Evolutionary conservation across 2,888 invertebrate species (phyloP).

Genomic region (Corythucha ciliata): DNA sequence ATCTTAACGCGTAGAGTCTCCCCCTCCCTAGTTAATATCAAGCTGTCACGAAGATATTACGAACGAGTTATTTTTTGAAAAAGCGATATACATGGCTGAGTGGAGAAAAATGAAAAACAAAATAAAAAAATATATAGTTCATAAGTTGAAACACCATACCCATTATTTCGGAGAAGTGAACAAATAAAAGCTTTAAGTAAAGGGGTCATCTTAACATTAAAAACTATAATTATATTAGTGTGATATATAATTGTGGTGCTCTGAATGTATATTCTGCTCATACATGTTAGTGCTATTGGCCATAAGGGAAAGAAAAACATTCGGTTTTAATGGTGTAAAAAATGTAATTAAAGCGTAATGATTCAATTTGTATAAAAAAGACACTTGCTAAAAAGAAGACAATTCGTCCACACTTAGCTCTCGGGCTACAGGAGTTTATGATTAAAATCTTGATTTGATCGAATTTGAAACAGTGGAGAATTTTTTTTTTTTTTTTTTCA

Average conservation of each 20-base stretch:
- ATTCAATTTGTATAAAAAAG: not conserved
- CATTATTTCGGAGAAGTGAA: conserved; percentile 11
- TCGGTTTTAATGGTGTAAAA: conserved; percentile 29
- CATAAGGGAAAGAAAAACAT: conserved; percentile 23
- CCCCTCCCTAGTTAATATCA: conserved; percentile 28
- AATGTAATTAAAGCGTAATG: conserved; percentile 30
- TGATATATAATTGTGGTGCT: conserved; percentile 33
- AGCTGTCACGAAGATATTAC: conserved; percentile 20
- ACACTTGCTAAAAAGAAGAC: not conserved
- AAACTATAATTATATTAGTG: conserved; percentile 31
- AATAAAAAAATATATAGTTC: conserved; percentile 25
- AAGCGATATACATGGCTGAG: no score
- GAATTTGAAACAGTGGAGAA: no score
- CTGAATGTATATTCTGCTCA: conserved; percentile 32
- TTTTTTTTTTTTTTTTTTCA: no score
- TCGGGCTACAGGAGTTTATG: no score
- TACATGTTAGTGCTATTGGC: conserved; percentile 28
- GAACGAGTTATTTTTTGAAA: conserved; percentile 28
- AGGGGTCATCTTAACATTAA: conserved; percentile 25
- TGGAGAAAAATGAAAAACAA: conserved; percentile 16
- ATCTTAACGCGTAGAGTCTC: no score
- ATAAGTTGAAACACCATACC: conserved; percentile 29
- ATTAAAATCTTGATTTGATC: no score
- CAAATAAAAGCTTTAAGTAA: conserved; percentile 25
- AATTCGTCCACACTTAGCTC: no score